Conservation (phyloP, 2,797 vertebrate species). For the Darevskia mixta region DNA sequence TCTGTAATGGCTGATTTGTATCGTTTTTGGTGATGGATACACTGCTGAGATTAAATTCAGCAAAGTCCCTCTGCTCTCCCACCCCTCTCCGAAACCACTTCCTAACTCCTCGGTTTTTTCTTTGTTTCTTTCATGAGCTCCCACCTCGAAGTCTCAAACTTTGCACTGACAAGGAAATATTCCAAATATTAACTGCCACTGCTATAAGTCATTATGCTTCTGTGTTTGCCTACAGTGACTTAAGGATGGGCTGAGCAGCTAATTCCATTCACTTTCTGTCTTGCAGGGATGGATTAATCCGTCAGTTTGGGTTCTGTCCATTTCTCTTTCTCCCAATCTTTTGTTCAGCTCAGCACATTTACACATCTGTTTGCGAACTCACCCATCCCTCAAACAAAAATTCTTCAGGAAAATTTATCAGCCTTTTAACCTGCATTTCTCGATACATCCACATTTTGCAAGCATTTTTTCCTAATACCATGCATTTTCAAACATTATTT, state of each 20-base stretch:
- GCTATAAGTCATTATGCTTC: background rate
- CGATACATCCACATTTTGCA: no score
- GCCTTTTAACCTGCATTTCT: no score
- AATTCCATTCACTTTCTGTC: background rate
- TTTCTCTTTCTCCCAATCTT: no score
- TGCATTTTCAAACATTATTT: no score
- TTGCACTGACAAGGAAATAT: background rate
- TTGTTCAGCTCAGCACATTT: no score
- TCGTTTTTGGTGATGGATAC: conserved; percentile 82
- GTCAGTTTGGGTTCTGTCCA: background rate
- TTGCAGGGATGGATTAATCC: background rate
- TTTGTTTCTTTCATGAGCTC: background rate
- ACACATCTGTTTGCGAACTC: no score
- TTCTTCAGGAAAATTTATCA: no score
- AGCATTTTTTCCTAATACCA: no score
- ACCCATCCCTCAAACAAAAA: no score
- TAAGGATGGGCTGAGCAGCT: no score
- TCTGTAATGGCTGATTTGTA: conserved; percentile 85
- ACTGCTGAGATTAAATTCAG: conserved; percentile 78
- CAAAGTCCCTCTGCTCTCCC: conserved; percentile 56
- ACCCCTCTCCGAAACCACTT: background rate
- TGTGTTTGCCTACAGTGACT: background rate
- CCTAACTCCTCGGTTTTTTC: background rate
- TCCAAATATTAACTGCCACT: background rate
- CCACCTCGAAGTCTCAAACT: background rate